phyloP scores from a whole-genome alignment of 2,113 vertebrate genomes.

The Rhabdomys dilectus region DNA sequence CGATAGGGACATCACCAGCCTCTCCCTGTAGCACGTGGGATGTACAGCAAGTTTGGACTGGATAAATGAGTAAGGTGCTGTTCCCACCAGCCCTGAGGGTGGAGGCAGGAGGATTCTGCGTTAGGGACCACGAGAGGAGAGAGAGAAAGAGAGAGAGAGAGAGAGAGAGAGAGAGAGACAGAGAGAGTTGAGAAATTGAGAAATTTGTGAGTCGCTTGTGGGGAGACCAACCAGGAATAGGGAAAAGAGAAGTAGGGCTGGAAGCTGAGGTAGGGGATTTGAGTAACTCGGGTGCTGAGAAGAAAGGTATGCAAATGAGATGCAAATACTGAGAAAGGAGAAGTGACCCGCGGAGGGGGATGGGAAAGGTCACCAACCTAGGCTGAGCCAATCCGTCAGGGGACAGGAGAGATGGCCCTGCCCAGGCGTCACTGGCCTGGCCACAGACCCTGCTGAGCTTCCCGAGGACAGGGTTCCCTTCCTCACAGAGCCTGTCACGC shows the following conservation, averaged over 20 bases:
- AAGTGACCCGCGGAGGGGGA: neutral
- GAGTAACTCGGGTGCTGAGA: neutral
- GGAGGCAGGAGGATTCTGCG: too few species aligned
- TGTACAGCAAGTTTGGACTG: too few species aligned
- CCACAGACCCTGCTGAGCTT: neutral
- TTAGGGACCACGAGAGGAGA: too few species aligned
- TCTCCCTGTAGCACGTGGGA: neutral
- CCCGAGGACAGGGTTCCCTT: neutral
- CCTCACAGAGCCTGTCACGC: neutral
- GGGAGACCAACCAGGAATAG: neutral
- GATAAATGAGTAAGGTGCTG: neutral
- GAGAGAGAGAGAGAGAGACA: too few species aligned
- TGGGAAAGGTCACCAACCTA: neutral
- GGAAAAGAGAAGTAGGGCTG: neutral
- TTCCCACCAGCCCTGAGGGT: neutral
- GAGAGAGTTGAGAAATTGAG: too few species aligned
- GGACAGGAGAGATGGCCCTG: neutral
- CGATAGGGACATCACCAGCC: too few species aligned
- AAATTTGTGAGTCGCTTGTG: accelerated
- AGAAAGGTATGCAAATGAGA: constrained; percentile 63
- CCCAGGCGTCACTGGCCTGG: neutral
- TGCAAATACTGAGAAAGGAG: constrained; percentile 27
- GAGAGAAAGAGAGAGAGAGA: too few species aligned
- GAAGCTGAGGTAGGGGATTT: neutral
- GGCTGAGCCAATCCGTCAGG: neutral